These are phyloP conservation scores for Abrostola tripartita DNA, from an alignment of 2,888 invertebrate genomes.

Conservation along the genomic window DNA sequence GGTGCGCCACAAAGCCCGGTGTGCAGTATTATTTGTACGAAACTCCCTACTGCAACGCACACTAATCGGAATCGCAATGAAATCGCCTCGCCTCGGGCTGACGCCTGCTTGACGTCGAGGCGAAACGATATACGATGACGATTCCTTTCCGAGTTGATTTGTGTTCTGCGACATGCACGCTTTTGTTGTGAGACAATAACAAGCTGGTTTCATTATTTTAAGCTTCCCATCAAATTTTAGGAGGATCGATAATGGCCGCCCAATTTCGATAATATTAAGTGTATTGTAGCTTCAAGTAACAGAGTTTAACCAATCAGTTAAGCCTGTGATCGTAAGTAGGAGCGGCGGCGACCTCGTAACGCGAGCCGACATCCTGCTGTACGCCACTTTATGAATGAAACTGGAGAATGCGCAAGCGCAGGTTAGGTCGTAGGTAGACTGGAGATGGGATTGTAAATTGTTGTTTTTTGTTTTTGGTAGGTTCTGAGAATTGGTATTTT, in stretches of 20 bases:
- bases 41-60: no score
- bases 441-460: background rate
- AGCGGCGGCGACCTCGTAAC: constrained; percentile 62
- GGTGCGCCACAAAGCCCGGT: no score
- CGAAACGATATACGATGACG: no score
- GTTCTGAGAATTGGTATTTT: background rate
- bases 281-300: constrained; percentile 5
- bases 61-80: no score
- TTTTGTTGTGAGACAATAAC: no score
- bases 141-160: no score
- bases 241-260: background rate
- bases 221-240: no score
- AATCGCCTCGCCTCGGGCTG: no score
- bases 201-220: no score
- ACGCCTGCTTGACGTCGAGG: no score
- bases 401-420: constrained; percentile 60
- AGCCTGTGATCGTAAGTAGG: constrained; percentile 30
- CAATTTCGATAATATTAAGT: background rate
- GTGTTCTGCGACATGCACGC: no score
- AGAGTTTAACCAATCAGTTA: constrained; percentile 31
- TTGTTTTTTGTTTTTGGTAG: background rate
- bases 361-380: constrained; percentile 63
- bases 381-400: constrained; percentile 69
- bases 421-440: constrained; percentile 27
- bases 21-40: no score